Percentiles rank a stretch among this genome's conserved stretches.
phyloP scores from a whole-genome alignment of 1,140 invertebrate species.

The Muscidifurax raptorellus region DNA sequence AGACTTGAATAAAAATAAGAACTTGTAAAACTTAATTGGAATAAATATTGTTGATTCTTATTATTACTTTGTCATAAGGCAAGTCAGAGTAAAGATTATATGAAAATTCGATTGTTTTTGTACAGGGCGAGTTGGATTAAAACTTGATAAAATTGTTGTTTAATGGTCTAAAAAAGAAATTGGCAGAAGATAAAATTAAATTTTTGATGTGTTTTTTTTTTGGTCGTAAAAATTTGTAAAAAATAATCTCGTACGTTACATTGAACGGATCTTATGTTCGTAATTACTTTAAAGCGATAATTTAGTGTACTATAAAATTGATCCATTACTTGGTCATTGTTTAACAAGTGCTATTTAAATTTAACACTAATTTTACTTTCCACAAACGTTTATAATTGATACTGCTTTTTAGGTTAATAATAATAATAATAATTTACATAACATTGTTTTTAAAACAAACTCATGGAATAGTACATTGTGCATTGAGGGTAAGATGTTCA shows the following conservation, averaged over 20 bases:
- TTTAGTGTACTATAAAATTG: background rate
- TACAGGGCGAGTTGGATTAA: conserved; percentile 65
- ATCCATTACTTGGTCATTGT: background rate
- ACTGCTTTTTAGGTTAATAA: background rate
- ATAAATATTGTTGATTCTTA: conserved; percentile 65
- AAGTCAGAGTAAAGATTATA: conserved; percentile 51
- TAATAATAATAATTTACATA: too few relatives aligned
- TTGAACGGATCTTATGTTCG: background rate
- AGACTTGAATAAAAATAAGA: conserved; percentile 62
- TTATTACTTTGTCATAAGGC: conserved; percentile 62
- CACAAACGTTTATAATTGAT: background rate
- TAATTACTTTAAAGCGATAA: background rate
- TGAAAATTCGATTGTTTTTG: conserved; percentile 62
- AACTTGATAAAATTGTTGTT: conserved; percentile 55
- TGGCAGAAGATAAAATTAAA: background rate
- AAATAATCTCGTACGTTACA: background rate
- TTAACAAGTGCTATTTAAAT: background rate
- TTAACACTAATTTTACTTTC: background rate
- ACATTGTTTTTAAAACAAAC: too few relatives aligned
- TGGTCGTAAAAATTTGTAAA: background rate
- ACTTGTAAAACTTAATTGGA: conserved; percentile 60
- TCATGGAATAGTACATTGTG: too few relatives aligned
- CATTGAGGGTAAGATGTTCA: too few relatives aligned
- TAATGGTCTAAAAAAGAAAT: conserved; percentile 37
- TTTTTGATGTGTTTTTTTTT: background rate